These are phyloP conservation scores for Limnephilus rhombicus DNA, from an alignment of 2,888 invertebrate genomes.

Conservation along the genomic window DNA sequence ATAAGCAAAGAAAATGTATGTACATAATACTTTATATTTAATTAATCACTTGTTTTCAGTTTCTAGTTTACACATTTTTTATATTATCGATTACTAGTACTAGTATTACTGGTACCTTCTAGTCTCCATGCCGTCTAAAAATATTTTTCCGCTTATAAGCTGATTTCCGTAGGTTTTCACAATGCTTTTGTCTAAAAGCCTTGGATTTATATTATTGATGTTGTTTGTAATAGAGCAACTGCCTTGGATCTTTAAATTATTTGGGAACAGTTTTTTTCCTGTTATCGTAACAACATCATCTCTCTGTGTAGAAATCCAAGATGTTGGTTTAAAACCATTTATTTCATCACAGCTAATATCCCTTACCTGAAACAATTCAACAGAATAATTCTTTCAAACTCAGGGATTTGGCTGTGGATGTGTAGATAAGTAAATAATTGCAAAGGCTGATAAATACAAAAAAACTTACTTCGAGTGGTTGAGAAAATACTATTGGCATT, in stretches of 20 bases:
- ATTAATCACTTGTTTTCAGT: not conserved
- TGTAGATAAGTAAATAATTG: not conserved
- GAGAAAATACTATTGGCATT: slow-evolving; percentile 70
- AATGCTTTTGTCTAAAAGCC: slow-evolving; percentile 71
- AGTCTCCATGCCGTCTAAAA: slow-evolving; percentile 70
- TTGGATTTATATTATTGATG: slow-evolving; percentile 74
- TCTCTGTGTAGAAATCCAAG: slow-evolving; percentile 72
- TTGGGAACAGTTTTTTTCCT: slow-evolving; percentile 74
- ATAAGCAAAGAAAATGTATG: slow-evolving; percentile 43
- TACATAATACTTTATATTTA: not conserved
- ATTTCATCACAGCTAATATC: slow-evolving; percentile 72
- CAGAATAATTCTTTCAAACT: not conserved
- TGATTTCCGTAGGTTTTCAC: slow-evolving; percentile 74
- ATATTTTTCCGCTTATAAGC: slow-evolving; percentile 72
- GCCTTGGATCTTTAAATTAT: slow-evolving; percentile 72
- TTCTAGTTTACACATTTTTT: too few relatives aligned
- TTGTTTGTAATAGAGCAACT: slow-evolving; percentile 71
- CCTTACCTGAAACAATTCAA: slow-evolving; percentile 68
- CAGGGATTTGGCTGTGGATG: not conserved
- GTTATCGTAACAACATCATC: slow-evolving; percentile 72
- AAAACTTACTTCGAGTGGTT: slow-evolving; percentile 70
- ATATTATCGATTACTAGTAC: not conserved
- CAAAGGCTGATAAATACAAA: not conserved
- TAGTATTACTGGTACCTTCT: too few relatives aligned
- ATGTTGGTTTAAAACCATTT: slow-evolving; percentile 72